phyloP scores from a whole-genome alignment of 2,113 vertebrate genomes.

The Oncorhynchus kisutch region DNA sequence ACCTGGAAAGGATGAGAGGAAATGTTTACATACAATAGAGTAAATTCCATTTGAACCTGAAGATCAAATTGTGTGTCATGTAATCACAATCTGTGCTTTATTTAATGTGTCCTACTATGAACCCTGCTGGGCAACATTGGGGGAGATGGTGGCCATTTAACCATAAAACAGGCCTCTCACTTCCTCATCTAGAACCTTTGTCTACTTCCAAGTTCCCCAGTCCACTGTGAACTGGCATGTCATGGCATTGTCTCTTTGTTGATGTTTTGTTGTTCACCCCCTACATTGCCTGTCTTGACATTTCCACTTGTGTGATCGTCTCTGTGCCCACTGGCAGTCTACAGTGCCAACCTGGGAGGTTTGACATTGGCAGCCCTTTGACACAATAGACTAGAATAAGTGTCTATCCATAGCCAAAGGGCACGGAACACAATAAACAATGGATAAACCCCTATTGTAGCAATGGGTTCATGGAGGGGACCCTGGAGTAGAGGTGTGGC shows the following conservation, averaged over 20 bases:
- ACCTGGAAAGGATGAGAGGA: constrained; percentile 68
- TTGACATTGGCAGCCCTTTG: constrained; percentile 54
- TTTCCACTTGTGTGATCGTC: constrained; percentile 48
- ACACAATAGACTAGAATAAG: constrained; percentile 49
- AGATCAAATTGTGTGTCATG: neutral
- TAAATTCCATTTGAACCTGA: neutral
- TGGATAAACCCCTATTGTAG: constrained; percentile 1
- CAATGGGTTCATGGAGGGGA: no score
- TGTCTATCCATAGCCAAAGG: constrained; percentile 50
- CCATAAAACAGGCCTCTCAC: neutral
- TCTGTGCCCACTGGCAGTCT: constrained; percentile 29
- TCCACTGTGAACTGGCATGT: constrained; percentile 10
- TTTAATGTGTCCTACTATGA: constrained; percentile 35
- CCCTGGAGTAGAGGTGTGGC: no score
- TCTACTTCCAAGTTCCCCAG: neutral
- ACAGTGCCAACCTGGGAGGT: constrained; percentile 38
- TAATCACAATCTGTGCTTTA: neutral
- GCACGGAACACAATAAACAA: constrained; percentile 51
- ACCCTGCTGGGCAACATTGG: constrained; percentile 10
- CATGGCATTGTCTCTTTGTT: constrained; percentile 35
- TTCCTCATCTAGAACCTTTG: constrained; percentile 1
- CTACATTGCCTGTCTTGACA: constrained; percentile 60
- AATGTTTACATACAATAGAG: neutral
- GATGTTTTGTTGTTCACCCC: constrained; percentile 27
- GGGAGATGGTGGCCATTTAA: constrained; percentile 10